Conservation (phyloP, 2,113 vertebrate species). For the Ammospiza nelsoni region DNA sequence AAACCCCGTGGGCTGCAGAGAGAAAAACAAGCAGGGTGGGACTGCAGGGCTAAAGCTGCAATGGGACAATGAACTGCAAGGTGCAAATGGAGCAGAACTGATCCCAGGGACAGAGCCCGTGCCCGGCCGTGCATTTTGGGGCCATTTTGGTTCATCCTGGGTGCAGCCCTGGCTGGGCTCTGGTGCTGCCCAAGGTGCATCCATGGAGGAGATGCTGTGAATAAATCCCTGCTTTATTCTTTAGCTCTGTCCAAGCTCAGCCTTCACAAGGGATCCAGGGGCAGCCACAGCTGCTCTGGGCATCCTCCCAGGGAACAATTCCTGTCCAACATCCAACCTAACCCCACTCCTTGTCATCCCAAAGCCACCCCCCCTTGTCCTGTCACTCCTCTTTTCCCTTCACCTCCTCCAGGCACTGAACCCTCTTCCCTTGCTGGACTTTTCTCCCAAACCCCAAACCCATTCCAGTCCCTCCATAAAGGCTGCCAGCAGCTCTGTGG, state of each 20-base stretch:
- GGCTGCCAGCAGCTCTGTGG: background rate
- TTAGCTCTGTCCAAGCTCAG: background rate
- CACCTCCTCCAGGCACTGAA: background rate
- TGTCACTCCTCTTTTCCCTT: background rate
- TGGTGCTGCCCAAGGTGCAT: no score
- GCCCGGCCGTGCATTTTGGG: no score
- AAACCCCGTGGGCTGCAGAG: no score
- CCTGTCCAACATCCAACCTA: fast-evolving
- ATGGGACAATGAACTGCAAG: no score
- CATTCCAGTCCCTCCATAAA: fast-evolving
- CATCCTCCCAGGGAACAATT: background rate
- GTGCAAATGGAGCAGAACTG: no score
- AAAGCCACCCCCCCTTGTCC: background rate
- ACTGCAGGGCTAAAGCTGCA: no score
- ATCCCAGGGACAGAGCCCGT: no score
- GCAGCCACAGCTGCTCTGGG: background rate
- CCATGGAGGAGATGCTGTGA: no score
- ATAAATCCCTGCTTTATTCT: background rate
- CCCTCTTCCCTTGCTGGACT: background rate
- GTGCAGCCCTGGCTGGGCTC: no score
- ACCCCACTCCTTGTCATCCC: fast-evolving
- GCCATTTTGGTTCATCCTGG: no score
- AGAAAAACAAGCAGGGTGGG: no score
- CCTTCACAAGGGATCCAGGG: background rate
- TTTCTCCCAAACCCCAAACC: background rate